Evolutionary conservation across 2,888 invertebrate genomes (phyloP).

Genomic region (Drosophila pullipes): DNA sequence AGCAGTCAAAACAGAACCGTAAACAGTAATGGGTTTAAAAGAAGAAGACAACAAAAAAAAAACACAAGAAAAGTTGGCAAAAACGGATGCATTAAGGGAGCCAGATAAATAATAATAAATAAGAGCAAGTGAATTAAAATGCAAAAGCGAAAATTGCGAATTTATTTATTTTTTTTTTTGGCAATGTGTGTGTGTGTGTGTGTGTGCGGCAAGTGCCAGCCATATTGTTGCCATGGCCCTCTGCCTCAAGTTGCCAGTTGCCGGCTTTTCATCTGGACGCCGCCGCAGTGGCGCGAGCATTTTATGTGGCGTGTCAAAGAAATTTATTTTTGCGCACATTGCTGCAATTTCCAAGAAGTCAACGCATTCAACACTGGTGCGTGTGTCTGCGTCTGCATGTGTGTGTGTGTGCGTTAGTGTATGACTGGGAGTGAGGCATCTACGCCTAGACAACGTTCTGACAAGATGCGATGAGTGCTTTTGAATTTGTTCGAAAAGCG

Average conservation of each 20-base stretch:
- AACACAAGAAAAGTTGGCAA: background rate
- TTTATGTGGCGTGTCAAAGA: constrained; percentile 68
- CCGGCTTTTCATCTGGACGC: constrained; percentile 33
- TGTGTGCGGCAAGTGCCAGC: constrained; percentile 28
- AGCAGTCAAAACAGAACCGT: constrained; percentile 28
- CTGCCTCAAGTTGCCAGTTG: constrained; percentile 33
- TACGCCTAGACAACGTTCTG: constrained; percentile 44
- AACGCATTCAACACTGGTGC: constrained; percentile 29
- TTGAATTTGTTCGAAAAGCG: constrained; percentile 55
- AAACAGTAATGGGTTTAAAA: constrained; percentile 41
- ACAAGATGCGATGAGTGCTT: constrained; percentile 65
- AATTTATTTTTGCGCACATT: constrained; percentile 66
- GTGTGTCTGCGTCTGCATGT: background rate
- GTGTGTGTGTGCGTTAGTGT: constrained; percentile 11
- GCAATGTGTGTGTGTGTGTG: constrained; percentile 28
- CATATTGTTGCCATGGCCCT: constrained; percentile 31
- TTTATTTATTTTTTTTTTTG: constrained; percentile 25
- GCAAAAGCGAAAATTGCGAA: constrained; percentile 31
- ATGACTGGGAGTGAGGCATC: background rate
- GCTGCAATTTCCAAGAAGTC: constrained; percentile 61
- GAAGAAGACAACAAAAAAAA: background rate
- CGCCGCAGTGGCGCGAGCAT: constrained; percentile 34
- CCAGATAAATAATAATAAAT: constrained; percentile 59
- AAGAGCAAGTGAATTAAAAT: constrained; percentile 50
- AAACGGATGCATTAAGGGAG: constrained; percentile 57